These are phyloP conservation scores for Saimiri boliviensis DNA, from an alignment of 2,113 vertebrate species.

Conservation along the genomic window DNA sequence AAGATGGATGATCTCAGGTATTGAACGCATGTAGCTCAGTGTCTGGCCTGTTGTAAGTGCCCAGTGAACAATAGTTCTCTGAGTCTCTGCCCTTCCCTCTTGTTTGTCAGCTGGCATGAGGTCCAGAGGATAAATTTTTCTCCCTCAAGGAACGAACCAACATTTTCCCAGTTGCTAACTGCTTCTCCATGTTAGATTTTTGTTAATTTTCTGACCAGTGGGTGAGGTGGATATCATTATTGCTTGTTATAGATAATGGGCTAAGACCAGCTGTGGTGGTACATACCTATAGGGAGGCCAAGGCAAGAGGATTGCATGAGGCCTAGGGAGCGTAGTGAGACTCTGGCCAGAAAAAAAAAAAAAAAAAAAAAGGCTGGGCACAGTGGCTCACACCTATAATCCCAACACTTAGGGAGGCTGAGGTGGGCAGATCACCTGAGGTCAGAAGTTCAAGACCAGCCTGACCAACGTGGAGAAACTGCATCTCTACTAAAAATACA, in stretches of 20 bases:
- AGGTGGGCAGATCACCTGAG: no score
- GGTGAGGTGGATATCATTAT: neutral
- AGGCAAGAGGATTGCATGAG: no score
- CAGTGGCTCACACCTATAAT: no score
- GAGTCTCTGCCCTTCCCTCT: neutral
- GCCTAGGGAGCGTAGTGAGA: no score
- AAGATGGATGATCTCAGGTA: neutral
- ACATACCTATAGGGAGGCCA: no score
- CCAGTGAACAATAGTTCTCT: neutral
- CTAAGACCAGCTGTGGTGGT: neutral
- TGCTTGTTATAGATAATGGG: slow-evolving; percentile 4
- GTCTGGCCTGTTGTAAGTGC: neutral
- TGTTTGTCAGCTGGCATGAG: neutral
- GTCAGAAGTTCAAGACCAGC: no score
- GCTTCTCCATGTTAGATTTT: neutral
- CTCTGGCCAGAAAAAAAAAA: no score
- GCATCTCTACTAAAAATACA: no score
- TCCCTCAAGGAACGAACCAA: neutral
- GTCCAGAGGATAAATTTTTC: neutral
- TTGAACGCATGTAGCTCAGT: neutral
- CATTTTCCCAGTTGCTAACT: slow-evolving; percentile 34
- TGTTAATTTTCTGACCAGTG: neutral
- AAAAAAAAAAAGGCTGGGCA: no score
- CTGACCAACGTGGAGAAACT: no score
- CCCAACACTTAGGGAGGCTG: no score